These are phyloP conservation scores for Heliconius ethilla DNA, from an alignment of 2,888 invertebrate genomes.

Conservation along the genomic window DNA sequence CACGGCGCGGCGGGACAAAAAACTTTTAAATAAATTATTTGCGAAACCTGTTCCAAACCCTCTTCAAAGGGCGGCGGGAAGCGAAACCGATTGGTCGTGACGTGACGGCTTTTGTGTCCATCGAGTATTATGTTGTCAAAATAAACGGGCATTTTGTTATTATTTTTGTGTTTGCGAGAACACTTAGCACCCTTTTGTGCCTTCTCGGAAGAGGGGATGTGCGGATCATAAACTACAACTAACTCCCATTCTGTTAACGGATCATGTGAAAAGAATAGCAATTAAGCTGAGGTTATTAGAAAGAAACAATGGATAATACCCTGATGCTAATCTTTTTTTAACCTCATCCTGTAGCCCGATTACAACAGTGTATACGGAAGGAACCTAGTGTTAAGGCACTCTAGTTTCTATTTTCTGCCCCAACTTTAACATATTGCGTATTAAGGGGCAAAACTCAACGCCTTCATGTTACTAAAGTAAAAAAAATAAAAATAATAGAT, in stretches of 20 bases:
- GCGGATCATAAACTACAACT: conserved; percentile 65
- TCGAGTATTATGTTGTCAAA: conserved; percentile 82
- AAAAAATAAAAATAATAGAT: not conserved
- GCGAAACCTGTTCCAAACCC: conserved; percentile 78
- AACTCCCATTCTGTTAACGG: conserved; percentile 69
- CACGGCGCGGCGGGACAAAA: conserved; percentile 50
- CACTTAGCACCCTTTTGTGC: conserved; percentile 80
- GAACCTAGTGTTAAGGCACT: not conserved
- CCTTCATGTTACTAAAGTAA: not conserved
- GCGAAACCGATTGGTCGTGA: conserved; percentile 80
- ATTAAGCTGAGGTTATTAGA: conserved; percentile 56
- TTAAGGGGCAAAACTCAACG: not conserved
- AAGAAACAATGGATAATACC: conserved; percentile 63
- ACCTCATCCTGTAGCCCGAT: not conserved
- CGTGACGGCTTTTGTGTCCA: conserved; percentile 78
- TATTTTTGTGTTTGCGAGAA: conserved; percentile 81
- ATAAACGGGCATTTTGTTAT: conserved; percentile 81
- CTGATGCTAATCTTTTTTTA: not conserved
- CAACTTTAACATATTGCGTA: not conserved
- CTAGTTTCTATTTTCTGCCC: not conserved
- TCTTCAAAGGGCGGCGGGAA: conserved; percentile 76
- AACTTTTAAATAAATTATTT: conserved; percentile 76
- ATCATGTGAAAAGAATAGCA: conserved; percentile 75
- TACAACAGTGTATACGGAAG: not conserved
- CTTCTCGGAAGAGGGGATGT: conserved; percentile 76